Conservation (phyloP, 2,113 vertebrate genomes). For the Mustelus asterias region DNA sequence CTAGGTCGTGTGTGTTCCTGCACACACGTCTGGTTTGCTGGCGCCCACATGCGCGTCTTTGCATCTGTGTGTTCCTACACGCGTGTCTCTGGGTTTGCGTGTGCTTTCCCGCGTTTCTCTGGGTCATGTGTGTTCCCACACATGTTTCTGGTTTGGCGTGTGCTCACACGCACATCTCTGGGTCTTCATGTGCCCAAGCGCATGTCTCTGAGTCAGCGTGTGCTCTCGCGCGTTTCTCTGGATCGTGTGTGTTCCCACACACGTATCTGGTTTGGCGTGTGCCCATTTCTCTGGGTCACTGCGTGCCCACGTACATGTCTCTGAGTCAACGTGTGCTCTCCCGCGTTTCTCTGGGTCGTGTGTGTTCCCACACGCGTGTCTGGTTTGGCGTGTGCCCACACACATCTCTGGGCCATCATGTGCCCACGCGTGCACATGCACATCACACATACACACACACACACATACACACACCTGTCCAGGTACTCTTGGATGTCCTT, state of each 20-base stretch:
- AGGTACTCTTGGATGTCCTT: slow-evolving; percentile 5
- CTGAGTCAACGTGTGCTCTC: background rate
- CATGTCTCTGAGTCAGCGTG: background rate
- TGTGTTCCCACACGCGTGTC: background rate
- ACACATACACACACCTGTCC: background rate
- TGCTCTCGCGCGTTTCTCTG: background rate
- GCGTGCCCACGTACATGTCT: background rate
- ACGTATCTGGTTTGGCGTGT: background rate
- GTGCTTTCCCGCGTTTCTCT: background rate
- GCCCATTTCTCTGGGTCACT: background rate
- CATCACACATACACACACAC: background rate
- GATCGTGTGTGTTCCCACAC: background rate
- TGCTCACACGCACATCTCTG: background rate
- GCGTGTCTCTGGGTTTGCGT: background rate
- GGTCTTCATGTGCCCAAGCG: background rate
- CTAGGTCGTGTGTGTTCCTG: background rate
- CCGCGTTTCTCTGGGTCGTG: background rate
- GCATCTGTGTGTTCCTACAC: background rate
- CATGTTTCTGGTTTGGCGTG: background rate
- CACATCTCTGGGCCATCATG: background rate
- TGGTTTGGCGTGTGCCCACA: background rate
- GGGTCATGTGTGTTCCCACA: background rate
- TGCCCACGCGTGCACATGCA: background rate
- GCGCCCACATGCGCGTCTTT: background rate
- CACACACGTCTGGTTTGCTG: background rate